phyloP scores from a whole-genome alignment of 1,140 invertebrate genomes.

The Daktulosphaira vitifoliae region DNA sequence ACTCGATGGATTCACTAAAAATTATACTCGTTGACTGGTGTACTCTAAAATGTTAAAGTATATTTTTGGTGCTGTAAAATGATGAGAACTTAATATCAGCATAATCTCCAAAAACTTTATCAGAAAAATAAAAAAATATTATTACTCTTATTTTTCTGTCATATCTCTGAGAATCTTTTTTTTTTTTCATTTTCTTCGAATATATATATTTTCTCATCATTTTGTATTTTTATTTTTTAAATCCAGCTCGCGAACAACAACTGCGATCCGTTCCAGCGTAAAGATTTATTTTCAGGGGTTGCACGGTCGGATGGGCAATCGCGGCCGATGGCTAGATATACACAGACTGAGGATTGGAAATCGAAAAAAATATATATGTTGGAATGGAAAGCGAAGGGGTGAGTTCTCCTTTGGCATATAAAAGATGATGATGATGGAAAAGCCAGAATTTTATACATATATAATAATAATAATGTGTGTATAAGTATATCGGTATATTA shows the following conservation, averaged over 20 bases:
- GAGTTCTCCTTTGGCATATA: conserved; percentile 22
- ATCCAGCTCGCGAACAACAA: conserved; percentile 31
- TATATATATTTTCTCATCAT: conserved; percentile 26
- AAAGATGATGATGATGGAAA: conserved; percentile 32
- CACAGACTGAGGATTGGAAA: conserved; percentile 22
- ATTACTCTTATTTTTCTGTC: conserved; percentile 29
- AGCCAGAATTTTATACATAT: conserved; percentile 19
- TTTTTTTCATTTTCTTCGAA: conserved; percentile 9
- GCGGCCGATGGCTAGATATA: conserved; percentile 33
- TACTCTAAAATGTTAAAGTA: too few relatives aligned
- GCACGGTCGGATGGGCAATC: conserved; percentile 32
- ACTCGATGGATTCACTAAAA: too few relatives aligned
- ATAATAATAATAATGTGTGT: too few relatives aligned
- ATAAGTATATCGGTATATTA: too few relatives aligned
- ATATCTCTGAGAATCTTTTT: conserved; percentile 19
- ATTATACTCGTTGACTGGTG: too few relatives aligned
- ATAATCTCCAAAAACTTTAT: conserved; percentile 13
- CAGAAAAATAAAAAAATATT: conserved; percentile 24
- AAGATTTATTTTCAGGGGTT: conserved; percentile 34
- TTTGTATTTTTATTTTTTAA: conserved; percentile 32
- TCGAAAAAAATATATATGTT: conserved; percentile 15
- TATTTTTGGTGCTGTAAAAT: too few relatives aligned
- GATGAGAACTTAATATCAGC: background rate
- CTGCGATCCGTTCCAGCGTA: conserved; percentile 33
- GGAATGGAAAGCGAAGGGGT: conserved; percentile 11